Base-by-base conservation (phyloP, 2,113 vertebrate species). In the Acrocephalus arundinaceus region DNA sequence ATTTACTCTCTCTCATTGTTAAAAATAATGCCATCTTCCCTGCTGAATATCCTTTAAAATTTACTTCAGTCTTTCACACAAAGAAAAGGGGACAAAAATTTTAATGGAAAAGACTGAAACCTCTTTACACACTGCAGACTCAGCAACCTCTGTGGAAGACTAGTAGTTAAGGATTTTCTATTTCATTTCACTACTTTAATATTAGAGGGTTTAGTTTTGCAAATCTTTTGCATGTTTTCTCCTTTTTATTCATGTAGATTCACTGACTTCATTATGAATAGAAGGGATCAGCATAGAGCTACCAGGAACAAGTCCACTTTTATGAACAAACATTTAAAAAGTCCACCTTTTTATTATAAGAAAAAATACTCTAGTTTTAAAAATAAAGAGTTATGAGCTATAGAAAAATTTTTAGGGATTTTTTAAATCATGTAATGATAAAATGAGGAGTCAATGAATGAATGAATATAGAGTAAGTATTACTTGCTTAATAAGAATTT, bases 291-390 rank as follows among this genome's bases (percentile, higher is more conserved):
- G 11, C 39, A 75, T 23, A 67, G 8, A 59, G 33, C 30, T 76
- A 73, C 13, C 3, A 75, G 45, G 27, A 77, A 7, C 7, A 82
- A 83, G 24, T 35, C 13, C 9, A 30, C 7, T 67, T 89, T 51
- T 62, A 27, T 71, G 8, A 3, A 6, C 4, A 83, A 68, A 59
- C 57, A 8, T 15, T 51, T 13, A 57, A 76, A 55, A 49, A 24
- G 1, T 5, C 13, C 1, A 48, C 51, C 6, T 48, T 70, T 76
- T 2, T 49, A 33, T 39, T 72, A 68, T 27, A 43, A 15, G 7
- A 22, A 67, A 63, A 39, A 63, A 45, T 27, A 0, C 1, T 0
- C 4, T 49, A 28, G 0, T 20, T 55, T 85, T n/a, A 37, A 41
- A 92, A 88, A 45, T 11, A 48, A 6, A 20, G 2, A 11, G 3